phyloP scores from a whole-genome alignment of 2,113 vertebrate species.

The Grantiella picta region DNA sequence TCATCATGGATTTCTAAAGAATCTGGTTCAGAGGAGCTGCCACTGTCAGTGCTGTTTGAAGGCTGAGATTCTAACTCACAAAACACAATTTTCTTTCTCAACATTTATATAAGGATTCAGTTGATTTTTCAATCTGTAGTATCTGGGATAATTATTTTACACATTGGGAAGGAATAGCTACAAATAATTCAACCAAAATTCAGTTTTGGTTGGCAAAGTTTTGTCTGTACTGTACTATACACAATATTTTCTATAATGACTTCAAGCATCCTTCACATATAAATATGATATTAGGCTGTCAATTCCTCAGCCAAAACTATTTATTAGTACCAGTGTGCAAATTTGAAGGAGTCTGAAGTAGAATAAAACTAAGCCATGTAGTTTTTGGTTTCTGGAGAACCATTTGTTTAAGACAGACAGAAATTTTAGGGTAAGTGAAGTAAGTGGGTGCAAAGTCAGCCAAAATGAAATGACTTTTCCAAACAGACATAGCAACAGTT shows the following conservation, averaged over 20 bases:
- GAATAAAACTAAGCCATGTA: not conserved
- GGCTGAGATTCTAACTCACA: not conserved
- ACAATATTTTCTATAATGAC: not conserved
- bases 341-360: not conserved
- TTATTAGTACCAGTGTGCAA: not conserved
- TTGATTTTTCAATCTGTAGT: not conserved
- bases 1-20: not conserved
- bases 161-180: not conserved
- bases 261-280: not conserved
- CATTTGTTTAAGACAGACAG: not conserved
- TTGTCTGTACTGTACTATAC: not conserved
- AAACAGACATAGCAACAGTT: not conserved
- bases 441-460: not conserved
- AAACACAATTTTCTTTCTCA: not conserved
- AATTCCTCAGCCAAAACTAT: not conserved
- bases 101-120: not conserved
- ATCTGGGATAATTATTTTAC: not conserved
- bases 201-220: not conserved
- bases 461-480: constrained; percentile 21
- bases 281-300: not conserved
- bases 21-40: not conserved
- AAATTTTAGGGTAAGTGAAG: not conserved
- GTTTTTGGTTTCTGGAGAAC: not conserved
- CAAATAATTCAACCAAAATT: not conserved
- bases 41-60: not conserved